phyloP scores from a whole-genome alignment of 1,140 invertebrate genomes.

The Linepithema humile region DNA sequence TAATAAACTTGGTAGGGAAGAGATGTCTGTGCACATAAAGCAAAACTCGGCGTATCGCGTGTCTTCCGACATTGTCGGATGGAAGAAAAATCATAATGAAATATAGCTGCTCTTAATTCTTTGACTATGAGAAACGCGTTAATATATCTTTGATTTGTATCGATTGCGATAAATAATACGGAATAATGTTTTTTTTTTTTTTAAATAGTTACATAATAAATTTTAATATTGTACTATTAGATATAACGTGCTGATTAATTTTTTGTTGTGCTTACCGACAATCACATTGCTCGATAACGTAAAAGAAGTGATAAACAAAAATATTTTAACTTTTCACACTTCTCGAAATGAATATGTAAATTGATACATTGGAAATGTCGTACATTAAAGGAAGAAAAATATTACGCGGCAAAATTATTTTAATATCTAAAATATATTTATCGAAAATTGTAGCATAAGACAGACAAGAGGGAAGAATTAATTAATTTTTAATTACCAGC shows the following conservation, averaged over 20 bases:
- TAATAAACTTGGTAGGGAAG: slow-evolving; percentile 72
- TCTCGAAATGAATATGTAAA: neutral
- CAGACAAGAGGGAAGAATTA: too few relatives aligned
- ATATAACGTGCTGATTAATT: neutral
- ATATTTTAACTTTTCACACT: neutral
- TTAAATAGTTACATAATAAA: neutral
- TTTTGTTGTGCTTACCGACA: too few relatives aligned
- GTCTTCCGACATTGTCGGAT: neutral
- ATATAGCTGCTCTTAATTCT: neutral
- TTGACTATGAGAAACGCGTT: neutral
- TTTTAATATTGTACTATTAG: neutral
- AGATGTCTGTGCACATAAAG: neutral
- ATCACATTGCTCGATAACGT: neutral
- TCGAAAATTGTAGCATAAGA: too few relatives aligned
- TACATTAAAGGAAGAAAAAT: too few relatives aligned
- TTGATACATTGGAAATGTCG: neutral
- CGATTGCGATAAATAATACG: neutral
- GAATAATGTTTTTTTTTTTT: neutral
- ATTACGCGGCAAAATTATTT: too few relatives aligned
- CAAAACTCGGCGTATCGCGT: slow-evolving; percentile 11
- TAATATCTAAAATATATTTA: too few relatives aligned
- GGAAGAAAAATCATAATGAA: neutral
- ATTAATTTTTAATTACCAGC: neutral
- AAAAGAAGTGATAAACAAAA: neutral
- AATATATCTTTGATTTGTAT: neutral